Evolutionary conservation across 2,113 vertebrate genomes (phyloP), one percentile per base, ranked within the genome.

Genomic region (Ciconia boyciana): DNA sequence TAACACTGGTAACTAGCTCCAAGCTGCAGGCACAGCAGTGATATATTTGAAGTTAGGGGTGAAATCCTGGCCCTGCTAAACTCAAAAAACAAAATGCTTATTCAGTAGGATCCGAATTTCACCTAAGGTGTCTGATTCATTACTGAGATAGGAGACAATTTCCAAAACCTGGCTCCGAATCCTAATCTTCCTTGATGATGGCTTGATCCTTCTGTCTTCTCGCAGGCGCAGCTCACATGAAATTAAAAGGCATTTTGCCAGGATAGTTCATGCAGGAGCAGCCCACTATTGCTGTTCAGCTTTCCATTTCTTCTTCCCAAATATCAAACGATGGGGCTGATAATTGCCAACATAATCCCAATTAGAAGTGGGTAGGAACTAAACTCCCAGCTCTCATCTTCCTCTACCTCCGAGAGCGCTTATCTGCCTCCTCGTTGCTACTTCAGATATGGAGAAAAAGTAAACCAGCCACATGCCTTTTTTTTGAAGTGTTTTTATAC

Each of bases 81-180:
- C 91, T 88, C 43, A 82, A 60, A 83, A 57, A 6, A 1, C 28
- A 94, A 96, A 96, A 91, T 87, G 94, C 95, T 97, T 94, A 90
- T 91, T 93, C 94, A 83, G 82, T 61, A 89, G 78, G 78, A 94
- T 95, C 89, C 0, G 0, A 74, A 95, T 95, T 96, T 95, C 72
- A 96, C 94, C 96, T 94, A 80, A 65, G 93, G 97, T 95, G 89
- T 89, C 91, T 96, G 95, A 95, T 97, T 94, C 95, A 94, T 91
- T 93, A 61, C 62, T 34, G 43, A 97, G 97, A 97, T 97, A 96
- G 84, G 51, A 97, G 89, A 80, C 68, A 88, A 91, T 39, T 95
- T 91, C 84, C 93, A 76, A 93, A 95, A 74, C 62, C 78, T 96
- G 97, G 87, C 93, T 96, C 84, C 81, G 91, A 93, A 90, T 91